Evolutionary conservation across 2,888 invertebrate species (phyloP), one percentile per base, ranked within the genome.

Genomic region (Baccha elongata): DNA sequence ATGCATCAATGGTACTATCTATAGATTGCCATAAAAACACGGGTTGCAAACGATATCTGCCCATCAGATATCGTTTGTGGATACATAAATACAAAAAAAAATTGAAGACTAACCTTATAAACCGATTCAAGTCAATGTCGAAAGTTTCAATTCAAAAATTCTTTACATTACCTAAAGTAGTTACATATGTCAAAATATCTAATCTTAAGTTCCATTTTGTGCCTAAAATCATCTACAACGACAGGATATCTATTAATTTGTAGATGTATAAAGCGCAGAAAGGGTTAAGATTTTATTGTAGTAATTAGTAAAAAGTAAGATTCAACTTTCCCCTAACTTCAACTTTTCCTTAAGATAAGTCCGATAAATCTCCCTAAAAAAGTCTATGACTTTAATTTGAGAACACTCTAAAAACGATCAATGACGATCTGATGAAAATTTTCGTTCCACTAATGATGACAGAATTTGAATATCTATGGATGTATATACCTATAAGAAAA

Each of bases 361-460:
- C 13, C 64, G 32, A 53, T 32, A 10, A 19, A 40, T 46, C 37
- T 46, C 60, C 46, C n/a, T n/a, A n/a, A 68, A 26, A 48, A 52
- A 40, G 71, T 71, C 71, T 60, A 65, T 40, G 65, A 64, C 65
- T 81, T 17, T 65, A 65, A 48, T 65, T 40, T 75, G 44, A 7
- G 55, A 52, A 17, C 67, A 26, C 29, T 3, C 13, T 19, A 19
- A 19, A 17, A 42, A 13, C 7, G 1, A 15, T 5, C 15, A 5
- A 44, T 23, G 60, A 69, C 58, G 21, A 50, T 55, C 58, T 37
- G 75, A 60, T 58, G 81, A 81, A 75, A 81, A 37, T 37, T 42
- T 60, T 75, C 60, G 48, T 48, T 67, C 53, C 21, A 55, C 81
- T 76, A 71, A 81, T 75, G 81, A 76, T 76, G 81, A 76, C 71